phyloP scores from a whole-genome alignment of 2,113 vertebrate species.

The Paramormyrops kingsleyae region DNA sequence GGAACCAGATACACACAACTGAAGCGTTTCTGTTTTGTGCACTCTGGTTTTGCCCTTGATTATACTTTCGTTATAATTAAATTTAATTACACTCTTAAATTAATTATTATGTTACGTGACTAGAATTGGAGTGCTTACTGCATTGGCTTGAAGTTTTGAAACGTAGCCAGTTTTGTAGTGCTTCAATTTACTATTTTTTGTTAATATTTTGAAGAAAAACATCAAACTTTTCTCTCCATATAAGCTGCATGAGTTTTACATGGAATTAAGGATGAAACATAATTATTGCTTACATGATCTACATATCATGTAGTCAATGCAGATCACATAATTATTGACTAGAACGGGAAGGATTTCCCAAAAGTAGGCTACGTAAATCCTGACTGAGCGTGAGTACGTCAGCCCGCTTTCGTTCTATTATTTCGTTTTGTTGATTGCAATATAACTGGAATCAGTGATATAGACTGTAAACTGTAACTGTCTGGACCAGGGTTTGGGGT shows the following conservation, averaged over 20 bases:
- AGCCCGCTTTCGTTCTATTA: background rate
- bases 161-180: background rate
- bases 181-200: background rate
- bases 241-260: background rate
- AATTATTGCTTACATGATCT: background rate
- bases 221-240: background rate
- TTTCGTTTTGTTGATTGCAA: background rate
- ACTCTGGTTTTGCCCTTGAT: slow-evolving; percentile 10
- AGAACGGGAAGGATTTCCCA: background rate
- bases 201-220: background rate
- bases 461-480: background rate
- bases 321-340: background rate
- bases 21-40: slow-evolving; percentile 3
- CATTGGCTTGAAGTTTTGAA: background rate
- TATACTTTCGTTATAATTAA: slow-evolving; percentile 6
- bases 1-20: background rate
- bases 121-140: background rate
- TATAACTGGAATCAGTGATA: background rate
- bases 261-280: background rate
- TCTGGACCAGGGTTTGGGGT: background rate
- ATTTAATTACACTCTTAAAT: slow-evolving; percentile 14
- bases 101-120: background rate
- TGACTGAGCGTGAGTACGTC: background rate
- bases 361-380: background rate
- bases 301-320: background rate